Base-by-base conservation (phyloP, 2,113 vertebrate species). In the Tichodroma muraria region DNA sequence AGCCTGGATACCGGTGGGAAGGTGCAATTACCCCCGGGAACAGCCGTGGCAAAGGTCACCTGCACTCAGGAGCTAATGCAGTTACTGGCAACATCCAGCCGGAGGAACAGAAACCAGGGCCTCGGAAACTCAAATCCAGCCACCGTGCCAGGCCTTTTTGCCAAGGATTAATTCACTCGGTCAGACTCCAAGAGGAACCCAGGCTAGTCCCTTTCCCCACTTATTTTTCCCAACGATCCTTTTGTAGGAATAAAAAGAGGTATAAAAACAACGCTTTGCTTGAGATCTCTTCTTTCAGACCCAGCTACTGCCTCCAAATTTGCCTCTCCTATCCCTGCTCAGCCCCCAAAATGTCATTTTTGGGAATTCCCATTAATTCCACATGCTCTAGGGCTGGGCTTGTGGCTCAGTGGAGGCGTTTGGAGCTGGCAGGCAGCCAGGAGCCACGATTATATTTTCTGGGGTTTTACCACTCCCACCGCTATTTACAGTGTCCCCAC, bases 401-500 rank as follows among this genome's bases (percentile, higher is more conserved):
- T 6, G 10, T 33, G 57, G 57, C 60, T 73, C 38, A 1, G 65
- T 2, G 3, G 56, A 54, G 52, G 68, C 1, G 0, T 42, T 17
- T 23, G 37, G 72, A 59, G 59, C 65, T 92, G 96, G 92, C 75
- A 64, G 78, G 44, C 37, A 15, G 86, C 86, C 89, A 75, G 86
- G 49, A 85, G 63, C 37, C 1, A 1, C 31, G 25, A 4, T 56
- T 64, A 30, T 63, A 5, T 56, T 84, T 66, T 53, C 19, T 7
- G 44, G 40, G 44, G 40, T 50, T 68, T 66, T 75, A 76, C 63
- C 86, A 10, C 57, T 89, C 82, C 90, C 60, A 61, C 20, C 75
- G 16, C 25, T 96, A 79, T 95, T 94, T 94, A 95, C 88, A 57
- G 76, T 92, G 90, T 83, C 85, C 72, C 85, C 85, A 27, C 20